phyloP scores from a whole-genome alignment of 2,888 invertebrate genomes.

The Cenopis cana region DNA sequence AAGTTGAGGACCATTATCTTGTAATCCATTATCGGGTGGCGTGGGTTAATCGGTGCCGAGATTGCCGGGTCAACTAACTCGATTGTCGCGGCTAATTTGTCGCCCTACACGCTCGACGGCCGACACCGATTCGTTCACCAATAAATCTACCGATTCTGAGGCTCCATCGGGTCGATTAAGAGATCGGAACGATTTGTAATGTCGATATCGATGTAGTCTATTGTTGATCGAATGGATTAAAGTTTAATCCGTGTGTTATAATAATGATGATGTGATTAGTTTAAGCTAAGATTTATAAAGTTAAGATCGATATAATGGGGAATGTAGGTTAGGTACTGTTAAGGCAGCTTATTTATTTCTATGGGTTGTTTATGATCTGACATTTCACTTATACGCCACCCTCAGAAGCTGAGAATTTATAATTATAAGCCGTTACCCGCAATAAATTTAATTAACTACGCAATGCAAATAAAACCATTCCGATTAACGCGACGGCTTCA shows the following conservation, averaged over 20 bases:
- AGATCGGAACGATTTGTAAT: constrained; percentile 18
- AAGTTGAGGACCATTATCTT: constrained; percentile 19
- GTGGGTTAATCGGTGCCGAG: constrained; percentile 64
- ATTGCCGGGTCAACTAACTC: constrained; percentile 81
- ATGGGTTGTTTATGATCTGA: background rate
- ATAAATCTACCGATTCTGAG: constrained; percentile 41
- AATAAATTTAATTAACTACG: constrained; percentile 31
- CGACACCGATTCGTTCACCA: constrained; percentile 54
- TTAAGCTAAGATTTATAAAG: background rate
- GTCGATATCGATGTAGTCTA: background rate
- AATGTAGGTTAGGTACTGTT: background rate
- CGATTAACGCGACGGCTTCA: constrained; percentile 28
- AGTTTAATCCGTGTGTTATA: background rate
- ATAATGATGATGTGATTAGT: no score
- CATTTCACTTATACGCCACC: constrained; percentile 19
- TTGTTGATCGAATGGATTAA: constrained; percentile 13
- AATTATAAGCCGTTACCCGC: constrained; percentile 17
- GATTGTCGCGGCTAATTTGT: constrained; percentile 82
- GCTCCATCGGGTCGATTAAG: constrained; percentile 35
- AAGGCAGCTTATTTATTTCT: background rate
- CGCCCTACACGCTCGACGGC: constrained; percentile 62
- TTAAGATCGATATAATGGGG: background rate
- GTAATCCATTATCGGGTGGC: constrained; percentile 32
- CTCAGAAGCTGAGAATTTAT: constrained; percentile 15
- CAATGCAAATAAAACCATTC: constrained; percentile 31